Evolutionary conservation across 2,888 invertebrate genomes (phyloP).

Genomic region (Melanargia galathea): DNA sequence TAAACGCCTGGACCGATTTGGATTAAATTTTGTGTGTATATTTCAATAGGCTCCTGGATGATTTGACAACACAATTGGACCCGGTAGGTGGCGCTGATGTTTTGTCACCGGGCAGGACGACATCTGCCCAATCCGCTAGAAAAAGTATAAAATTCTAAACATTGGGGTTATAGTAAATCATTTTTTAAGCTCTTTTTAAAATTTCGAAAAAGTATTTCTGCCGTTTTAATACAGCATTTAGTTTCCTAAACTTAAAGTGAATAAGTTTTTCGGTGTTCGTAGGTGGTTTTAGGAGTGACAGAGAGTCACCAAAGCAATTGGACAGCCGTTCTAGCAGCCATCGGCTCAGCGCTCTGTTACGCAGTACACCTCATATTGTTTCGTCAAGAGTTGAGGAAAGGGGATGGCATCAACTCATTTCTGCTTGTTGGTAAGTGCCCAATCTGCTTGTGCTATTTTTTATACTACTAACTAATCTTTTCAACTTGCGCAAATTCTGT

Average conservation of each 20-base stretch:
- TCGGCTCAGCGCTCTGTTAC: slow-evolving; percentile 94
- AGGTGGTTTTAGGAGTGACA: slow-evolving; percentile 90
- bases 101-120: too few relatives aligned
- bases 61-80: too few relatives aligned
- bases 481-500: too few relatives aligned
- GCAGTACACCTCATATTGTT: slow-evolving; percentile 95
- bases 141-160: too few relatives aligned
- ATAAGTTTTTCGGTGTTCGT: slow-evolving; percentile 9
- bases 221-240: neutral
- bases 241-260: neutral
- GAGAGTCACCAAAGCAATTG: slow-evolving; percentile 85
- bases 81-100: too few relatives aligned
- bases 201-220: neutral
- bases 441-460: too few relatives aligned
- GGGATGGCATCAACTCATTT: slow-evolving; percentile 96
- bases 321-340: slow-evolving; percentile 89
- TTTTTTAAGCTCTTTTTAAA: too few relatives aligned
- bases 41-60: too few relatives aligned
- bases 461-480: neutral
- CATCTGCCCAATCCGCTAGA: too few relatives aligned
- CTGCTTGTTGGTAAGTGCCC: slow-evolving; percentile 93
- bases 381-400: slow-evolving; percentile 92
- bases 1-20: too few relatives aligned
- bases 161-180: too few relatives aligned
- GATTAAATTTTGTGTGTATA: too few relatives aligned